phyloP scores from a whole-genome alignment of 2,797 vertebrate species.

The Coendou prehensilis region DNA sequence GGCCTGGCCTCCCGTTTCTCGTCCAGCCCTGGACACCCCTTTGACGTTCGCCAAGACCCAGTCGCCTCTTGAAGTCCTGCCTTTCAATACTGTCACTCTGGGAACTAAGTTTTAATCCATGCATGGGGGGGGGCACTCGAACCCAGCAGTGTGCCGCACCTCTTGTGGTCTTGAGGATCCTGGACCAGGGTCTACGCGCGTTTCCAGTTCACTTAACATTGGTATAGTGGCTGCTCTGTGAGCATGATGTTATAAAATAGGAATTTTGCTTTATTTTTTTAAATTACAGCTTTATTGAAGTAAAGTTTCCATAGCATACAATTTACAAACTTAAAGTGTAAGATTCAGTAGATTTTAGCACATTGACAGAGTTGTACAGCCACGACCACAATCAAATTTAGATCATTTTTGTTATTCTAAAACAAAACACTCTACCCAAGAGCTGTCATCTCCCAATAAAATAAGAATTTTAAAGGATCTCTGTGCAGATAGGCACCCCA shows the following conservation, averaged over 20 bases:
- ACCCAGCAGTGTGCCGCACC: background rate
- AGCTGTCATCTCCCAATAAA: background rate
- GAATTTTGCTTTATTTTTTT: background rate
- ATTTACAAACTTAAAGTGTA: background rate
- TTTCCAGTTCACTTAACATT: background rate
- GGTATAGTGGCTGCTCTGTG: background rate
- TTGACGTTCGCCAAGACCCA: background rate
- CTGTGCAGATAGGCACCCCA: background rate
- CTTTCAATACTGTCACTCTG: background rate
- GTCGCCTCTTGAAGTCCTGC: too few relatives aligned
- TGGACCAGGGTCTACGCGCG: background rate
- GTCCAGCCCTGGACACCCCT: background rate
- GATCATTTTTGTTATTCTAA: background rate
- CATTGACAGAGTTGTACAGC: background rate
- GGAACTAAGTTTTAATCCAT: background rate
- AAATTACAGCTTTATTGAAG: background rate
- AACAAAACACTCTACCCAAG: background rate
- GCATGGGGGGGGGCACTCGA: rapidly evolving
- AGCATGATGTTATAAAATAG: background rate
- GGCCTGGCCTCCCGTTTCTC: background rate
- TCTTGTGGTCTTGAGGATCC: background rate
- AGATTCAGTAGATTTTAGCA: background rate
- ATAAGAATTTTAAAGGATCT: background rate
- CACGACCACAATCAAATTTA: background rate
- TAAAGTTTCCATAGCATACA: background rate